These are phyloP conservation scores for Ichneumon xanthorius DNA, from an alignment of 2,888 invertebrate species.

Conservation along the genomic window DNA sequence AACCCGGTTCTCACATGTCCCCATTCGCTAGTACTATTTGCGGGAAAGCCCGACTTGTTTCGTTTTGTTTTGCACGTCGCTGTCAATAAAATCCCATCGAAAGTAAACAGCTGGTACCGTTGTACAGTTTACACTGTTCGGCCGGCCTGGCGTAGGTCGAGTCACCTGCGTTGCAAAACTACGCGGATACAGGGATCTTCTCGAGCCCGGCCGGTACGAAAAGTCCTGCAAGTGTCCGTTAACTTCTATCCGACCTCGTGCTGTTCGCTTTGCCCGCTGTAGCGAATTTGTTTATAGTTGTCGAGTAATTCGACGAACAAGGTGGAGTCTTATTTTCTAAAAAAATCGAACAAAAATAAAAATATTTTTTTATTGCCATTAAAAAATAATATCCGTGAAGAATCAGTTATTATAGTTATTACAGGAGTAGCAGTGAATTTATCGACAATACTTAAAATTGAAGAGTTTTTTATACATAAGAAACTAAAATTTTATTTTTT, in stretches of 20 bases:
- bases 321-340: not conserved
- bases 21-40: not conserved
- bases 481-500: too few species aligned
- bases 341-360: too few species aligned
- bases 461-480: too few species aligned
- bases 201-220: not conserved
- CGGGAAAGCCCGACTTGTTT: constrained; percentile 15
- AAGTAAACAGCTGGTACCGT: not conserved
- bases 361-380: too few species aligned
- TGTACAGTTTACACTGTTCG: not conserved
- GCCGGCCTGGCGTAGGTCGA: not conserved
- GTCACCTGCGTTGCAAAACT: not conserved
- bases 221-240: not conserved
- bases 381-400: too few species aligned
- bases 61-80: not conserved
- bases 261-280: not conserved
- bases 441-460: too few species aligned
- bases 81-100: not conserved
- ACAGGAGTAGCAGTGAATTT: too few species aligned
- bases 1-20: not conserved
- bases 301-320: not conserved
- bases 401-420: too few species aligned
- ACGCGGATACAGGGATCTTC: not conserved
- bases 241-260: not conserved
- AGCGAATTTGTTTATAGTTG: not conserved